A percentile compares a stretch with the other conserved stretches of the same genome.
These are phyloP conservation scores for Desmophyllum pertusum DNA, from an alignment of 92 coral and sea anemone genomes.

Conservation along the genomic window DNA sequence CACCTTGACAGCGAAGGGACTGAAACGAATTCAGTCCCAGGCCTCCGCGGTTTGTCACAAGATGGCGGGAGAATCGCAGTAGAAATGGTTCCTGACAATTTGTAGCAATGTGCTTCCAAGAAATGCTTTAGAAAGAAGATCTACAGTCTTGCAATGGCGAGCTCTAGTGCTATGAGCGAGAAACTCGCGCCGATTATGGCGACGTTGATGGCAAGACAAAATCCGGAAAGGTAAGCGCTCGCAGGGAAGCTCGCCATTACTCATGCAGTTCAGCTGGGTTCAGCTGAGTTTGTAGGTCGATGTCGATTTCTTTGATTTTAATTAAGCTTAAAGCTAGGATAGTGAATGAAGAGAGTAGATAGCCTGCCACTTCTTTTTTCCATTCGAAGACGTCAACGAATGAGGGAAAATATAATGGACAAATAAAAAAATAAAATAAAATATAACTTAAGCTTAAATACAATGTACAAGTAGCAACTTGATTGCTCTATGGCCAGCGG, in stretches of 20 bases:
- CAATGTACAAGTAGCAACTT: too few relatives aligned
- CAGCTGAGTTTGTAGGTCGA: too few relatives aligned
- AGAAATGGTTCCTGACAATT: neutral
- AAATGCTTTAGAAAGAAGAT: neutral
- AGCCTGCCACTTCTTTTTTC: neutral
- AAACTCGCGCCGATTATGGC: slow-evolving; percentile 57
- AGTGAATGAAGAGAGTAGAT: neutral
- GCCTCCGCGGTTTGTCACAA: neutral
- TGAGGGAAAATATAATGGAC: too few relatives aligned
- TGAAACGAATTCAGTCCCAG: slow-evolving; percentile 13
- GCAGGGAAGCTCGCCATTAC: too few relatives aligned
- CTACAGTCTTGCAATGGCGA: neutral
- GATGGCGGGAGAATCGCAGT: slow-evolving; percentile 41
- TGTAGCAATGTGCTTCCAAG: neutral
- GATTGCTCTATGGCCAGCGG: too few relatives aligned
- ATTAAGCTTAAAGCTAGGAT: neutral
- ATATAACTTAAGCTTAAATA: too few relatives aligned
- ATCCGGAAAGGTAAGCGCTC: slow-evolving; percentile 56
- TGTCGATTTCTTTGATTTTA: too few relatives aligned
- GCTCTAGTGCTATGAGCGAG: slow-evolving; percentile 44
- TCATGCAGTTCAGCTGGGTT: too few relatives aligned
- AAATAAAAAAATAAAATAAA: too few relatives aligned
- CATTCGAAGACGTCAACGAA: too few relatives aligned
- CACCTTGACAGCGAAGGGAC: neutral
- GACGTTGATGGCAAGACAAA: slow-evolving; percentile 41